These are phyloP conservation scores for Lithophane ornitopus DNA, from an alignment of 2,888 invertebrate genomes.

Conservation along the genomic window DNA sequence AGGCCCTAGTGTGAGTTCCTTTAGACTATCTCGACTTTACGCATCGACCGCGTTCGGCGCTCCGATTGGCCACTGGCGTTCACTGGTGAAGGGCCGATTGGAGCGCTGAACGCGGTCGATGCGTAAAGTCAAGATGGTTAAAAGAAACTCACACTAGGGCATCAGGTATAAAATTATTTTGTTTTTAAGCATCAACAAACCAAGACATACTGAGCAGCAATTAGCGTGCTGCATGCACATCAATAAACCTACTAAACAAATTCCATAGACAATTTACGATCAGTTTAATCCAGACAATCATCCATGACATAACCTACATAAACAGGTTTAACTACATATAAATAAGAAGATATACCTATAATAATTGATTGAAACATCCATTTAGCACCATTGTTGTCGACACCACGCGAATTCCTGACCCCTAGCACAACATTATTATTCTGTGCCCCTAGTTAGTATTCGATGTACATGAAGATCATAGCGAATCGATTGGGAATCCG, in stretches of 20 bases:
- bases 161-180: neutral
- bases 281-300: constrained; percentile 40
- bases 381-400: constrained; percentile 57
- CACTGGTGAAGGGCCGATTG: no score
- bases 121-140: no score
- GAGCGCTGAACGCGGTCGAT: no score
- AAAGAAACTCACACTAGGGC: no score
- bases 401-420: constrained; percentile 51
- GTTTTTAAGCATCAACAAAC: neutral
- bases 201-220: neutral
- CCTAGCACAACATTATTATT: neutral
- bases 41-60: no score
- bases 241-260: constrained; percentile 11
- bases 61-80: no score
- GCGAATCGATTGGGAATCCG: constrained; percentile 45
- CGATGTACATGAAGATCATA: constrained; percentile 41
- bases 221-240: constrained; percentile 24
- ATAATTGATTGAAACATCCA: constrained; percentile 45
- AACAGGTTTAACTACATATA: constrained; percentile 37
- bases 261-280: constrained; percentile 17
- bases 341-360: constrained; percentile 14
- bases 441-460: constrained; percentile 51
- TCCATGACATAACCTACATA: constrained; percentile 37
- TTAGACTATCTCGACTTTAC: no score
- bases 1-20: no score